phyloP scores from a whole-genome alignment of 2,888 invertebrate species.

The Leucozona laternaria region DNA sequence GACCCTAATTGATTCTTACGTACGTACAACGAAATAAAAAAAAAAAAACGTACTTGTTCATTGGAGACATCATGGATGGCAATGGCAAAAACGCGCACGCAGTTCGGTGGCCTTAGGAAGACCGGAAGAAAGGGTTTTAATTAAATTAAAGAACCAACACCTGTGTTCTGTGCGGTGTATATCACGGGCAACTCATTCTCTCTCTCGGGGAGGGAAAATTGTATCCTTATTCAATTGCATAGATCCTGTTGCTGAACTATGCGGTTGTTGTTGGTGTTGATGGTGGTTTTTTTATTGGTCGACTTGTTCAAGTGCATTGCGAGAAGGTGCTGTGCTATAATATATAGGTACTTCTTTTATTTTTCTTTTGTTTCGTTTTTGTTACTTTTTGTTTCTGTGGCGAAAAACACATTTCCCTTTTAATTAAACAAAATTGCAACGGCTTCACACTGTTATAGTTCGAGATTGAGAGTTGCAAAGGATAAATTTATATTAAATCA shows the following conservation, averaged over 20 bases:
- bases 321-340: conserved; percentile 30
- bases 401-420: conserved; percentile 59
- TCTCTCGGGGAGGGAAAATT: not conserved
- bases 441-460: conserved; percentile 3
- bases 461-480: not conserved
- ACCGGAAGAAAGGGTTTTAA: conserved; percentile 67
- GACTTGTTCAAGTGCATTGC: conserved; percentile 49
- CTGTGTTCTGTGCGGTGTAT: conserved; percentile 54
- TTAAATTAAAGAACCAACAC: conserved; percentile 73
- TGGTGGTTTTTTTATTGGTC: not conserved
- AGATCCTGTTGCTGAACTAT: conserved; percentile 45
- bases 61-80: conserved; percentile 46
- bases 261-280: not conserved
- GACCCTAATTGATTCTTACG: conserved; percentile 45
- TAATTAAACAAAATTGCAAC: conserved; percentile 64
- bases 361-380: conserved; percentile 1
- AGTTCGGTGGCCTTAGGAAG: conserved; percentile 42
- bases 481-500: no score
- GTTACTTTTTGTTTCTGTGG: conserved; percentile 17
- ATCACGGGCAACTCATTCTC: not conserved
- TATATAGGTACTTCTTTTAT: conserved; percentile 19
- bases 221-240: conserved; percentile 55
- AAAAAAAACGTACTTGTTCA: not conserved
- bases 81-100: conserved; percentile 41
- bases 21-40: not conserved